Conservation (phyloP, 1,140 invertebrate genomes). For the Planococcus citri region DNA sequence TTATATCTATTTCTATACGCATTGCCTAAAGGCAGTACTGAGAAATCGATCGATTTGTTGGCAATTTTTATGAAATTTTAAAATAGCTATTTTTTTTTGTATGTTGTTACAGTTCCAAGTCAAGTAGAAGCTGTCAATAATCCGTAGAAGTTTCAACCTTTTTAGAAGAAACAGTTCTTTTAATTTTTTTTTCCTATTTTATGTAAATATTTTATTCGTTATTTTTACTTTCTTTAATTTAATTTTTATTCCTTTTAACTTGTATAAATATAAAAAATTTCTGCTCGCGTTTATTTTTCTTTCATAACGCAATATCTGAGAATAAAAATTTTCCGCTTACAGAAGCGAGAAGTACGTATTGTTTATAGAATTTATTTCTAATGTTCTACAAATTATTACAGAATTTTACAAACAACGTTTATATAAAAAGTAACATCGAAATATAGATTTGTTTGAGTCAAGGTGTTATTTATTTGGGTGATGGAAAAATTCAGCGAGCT, state of each 20-base stretch:
- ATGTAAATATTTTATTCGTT: conserved; percentile 14
- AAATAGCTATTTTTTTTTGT: background rate
- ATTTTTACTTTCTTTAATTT: conserved; percentile 16
- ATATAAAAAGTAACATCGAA: no score
- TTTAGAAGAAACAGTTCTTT: conserved; percentile 1
- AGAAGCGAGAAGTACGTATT: no score
- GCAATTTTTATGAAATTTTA: background rate
- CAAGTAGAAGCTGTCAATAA: conserved; percentile 18
- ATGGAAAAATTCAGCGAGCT: no score
- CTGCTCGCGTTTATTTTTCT: conserved; percentile 8
- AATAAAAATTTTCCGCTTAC: no score
- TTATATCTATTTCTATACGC: no score
- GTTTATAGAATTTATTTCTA: no score
- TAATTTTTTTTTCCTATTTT: background rate
- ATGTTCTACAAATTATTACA: no score
- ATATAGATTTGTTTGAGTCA: no score
- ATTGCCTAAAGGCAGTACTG: no score
- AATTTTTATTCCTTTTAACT: background rate
- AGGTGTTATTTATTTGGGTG: no score
- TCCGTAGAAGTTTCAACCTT: background rate
- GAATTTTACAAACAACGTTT: no score
- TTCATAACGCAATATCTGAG: background rate
- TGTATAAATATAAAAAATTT: conserved; percentile 12
- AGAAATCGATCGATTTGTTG: background rate
- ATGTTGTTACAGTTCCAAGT: conserved; percentile 5